phyloP scores from a whole-genome alignment of 1,140 invertebrate species.

The Zaprionus inermis region DNA sequence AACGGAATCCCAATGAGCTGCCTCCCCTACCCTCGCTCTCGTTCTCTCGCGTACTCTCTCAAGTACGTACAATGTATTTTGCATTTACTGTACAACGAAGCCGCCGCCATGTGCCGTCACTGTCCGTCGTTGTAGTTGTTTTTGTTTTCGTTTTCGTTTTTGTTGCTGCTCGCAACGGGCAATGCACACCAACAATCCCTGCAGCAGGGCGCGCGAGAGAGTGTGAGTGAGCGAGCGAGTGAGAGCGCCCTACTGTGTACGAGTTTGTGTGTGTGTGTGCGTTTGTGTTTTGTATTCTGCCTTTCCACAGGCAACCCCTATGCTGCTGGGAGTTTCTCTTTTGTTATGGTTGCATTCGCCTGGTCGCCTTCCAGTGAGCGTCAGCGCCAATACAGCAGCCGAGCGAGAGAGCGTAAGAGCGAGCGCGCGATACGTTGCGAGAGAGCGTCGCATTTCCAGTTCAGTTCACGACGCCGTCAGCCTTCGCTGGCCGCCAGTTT shows the following conservation, averaged over 20 bases:
- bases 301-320: constrained; percentile 45
- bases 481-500: constrained; percentile 50
- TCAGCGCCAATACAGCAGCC: constrained; percentile 24
- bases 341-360: constrained; percentile 42
- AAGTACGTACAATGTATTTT: constrained; percentile 57
- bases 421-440: neutral
- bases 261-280: neutral
- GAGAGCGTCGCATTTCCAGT: constrained; percentile 27
- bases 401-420: constrained; percentile 15
- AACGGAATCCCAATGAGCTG: constrained; percentile 52
- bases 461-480: constrained; percentile 14
- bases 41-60: neutral
- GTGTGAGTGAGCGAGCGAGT: neutral
- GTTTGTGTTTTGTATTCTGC: constrained; percentile 23
- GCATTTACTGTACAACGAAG: constrained; percentile 74
- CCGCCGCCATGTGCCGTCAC: constrained; percentile 1
- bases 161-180: constrained; percentile 15
- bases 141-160: constrained; percentile 20
- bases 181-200: constrained; percentile 49
- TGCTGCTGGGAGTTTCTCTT: constrained; percentile 32
- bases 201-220: constrained; percentile 27
- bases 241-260: neutral
- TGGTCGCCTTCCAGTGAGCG: constrained; percentile 39
- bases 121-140: constrained; percentile 46
- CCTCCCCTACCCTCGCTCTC: neutral